Conservation (phyloP, 2,113 vertebrate genomes). For the Mirza zaza region DNA sequence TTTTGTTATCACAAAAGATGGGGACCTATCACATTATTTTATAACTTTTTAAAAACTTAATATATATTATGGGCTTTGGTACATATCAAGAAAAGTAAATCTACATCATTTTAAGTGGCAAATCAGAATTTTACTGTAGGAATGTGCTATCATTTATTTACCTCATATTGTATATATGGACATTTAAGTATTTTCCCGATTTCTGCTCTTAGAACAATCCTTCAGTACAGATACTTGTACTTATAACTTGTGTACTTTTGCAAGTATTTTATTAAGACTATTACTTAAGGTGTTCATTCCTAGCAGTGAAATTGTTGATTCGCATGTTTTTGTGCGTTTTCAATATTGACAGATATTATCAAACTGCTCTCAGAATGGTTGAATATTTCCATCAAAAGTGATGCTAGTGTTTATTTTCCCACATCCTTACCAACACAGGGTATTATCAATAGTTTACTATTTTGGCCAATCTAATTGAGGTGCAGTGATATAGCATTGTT, state of each 20-base stretch:
- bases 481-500: background rate
- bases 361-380: background rate
- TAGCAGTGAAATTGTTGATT: background rate
- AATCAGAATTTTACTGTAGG: background rate
- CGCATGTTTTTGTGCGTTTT: slow-evolving; percentile 7
- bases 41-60: background rate
- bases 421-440: background rate
- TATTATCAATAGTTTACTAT: background rate
- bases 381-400: background rate
- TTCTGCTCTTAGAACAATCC: background rate
- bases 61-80: background rate
- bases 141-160: background rate
- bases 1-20: background rate
- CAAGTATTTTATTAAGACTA: background rate
- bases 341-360: background rate
- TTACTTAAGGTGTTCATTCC: background rate
- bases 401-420: background rate
- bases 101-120: background rate
- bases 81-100: background rate
- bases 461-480: background rate
- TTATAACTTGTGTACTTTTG: background rate
- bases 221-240: background rate
- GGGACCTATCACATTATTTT: background rate
- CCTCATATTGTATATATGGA: background rate
- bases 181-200: background rate